These are phyloP conservation scores for Tychaedon coryphoeus DNA, from an alignment of 2,113 vertebrate genomes.

Conservation along the genomic window DNA sequence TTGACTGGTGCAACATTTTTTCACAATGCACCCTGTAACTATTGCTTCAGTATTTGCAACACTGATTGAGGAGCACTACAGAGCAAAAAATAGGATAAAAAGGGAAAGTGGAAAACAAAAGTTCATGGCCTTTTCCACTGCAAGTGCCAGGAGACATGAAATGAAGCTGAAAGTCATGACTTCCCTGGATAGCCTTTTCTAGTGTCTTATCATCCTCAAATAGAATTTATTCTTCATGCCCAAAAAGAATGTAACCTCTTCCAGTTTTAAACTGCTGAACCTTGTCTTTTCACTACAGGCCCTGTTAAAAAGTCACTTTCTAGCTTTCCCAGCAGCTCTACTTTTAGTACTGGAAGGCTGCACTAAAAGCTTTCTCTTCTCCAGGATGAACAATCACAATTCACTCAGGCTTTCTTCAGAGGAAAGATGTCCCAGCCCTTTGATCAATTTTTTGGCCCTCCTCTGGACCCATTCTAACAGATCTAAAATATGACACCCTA, in stretches of 20 bases:
- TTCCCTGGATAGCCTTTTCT: background rate
- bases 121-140: background rate
- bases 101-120: background rate
- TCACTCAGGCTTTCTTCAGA: background rate
- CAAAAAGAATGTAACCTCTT: background rate
- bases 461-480: background rate
- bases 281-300: background rate
- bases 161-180: background rate
- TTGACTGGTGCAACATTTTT: background rate
- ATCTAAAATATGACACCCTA: background rate
- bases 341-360: background rate
- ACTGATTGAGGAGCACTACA: background rate
- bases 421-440: background rate
- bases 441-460: background rate
- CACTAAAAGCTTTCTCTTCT: background rate
- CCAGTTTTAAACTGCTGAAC: background rate
- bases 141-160: background rate
- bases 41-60: background rate
- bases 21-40: rapidly evolving
- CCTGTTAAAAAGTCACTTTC: background rate
- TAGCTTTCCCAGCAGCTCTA: background rate
- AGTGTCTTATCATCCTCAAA: background rate
- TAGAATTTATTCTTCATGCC: background rate
- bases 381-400: background rate
- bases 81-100: background rate